phyloP scores from a whole-genome alignment of 2,888 invertebrate species.

The Drosophila meridiana region DNA sequence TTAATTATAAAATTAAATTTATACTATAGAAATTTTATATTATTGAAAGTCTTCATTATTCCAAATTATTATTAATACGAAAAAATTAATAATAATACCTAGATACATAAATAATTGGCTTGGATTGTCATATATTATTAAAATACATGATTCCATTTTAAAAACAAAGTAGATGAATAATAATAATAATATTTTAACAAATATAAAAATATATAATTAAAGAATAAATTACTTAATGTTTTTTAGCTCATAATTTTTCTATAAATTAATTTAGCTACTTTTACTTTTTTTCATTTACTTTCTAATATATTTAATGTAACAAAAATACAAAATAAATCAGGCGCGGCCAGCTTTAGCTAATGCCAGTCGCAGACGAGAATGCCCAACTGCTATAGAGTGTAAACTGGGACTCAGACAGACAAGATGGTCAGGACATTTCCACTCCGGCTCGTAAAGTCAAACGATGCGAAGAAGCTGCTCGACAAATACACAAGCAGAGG shows the following conservation, averaged over 20 bases:
- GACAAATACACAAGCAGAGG: slow-evolving; percentile 33
- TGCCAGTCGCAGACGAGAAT: slow-evolving; percentile 3
- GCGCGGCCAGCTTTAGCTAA: slow-evolving; percentile 13
- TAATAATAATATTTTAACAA: not conserved
- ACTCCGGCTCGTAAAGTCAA: slow-evolving; percentile 56
- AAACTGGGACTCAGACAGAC: slow-evolving; percentile 27
- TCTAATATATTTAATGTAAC: not conserved
- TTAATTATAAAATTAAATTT: no score
- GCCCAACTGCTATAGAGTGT: slow-evolving; percentile 13
- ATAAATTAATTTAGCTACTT: not conserved
- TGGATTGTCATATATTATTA: no score
- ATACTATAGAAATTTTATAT: no score
- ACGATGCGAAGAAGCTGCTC: slow-evolving; percentile 51
- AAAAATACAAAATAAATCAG: not conserved
- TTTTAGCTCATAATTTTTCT: not conserved
- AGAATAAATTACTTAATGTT: not conserved
- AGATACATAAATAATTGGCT: no score
- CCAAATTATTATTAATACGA: no score
- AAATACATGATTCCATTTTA: no score
- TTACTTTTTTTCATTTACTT: no score
- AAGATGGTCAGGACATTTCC: slow-evolving; percentile 51
- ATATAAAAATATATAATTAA: not conserved
- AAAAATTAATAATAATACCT: no score
- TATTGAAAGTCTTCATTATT: no score
- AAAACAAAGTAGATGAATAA: no score